phyloP scores from a whole-genome alignment of 1,140 invertebrate genomes.

The Listronotus bonariensis region DNA sequence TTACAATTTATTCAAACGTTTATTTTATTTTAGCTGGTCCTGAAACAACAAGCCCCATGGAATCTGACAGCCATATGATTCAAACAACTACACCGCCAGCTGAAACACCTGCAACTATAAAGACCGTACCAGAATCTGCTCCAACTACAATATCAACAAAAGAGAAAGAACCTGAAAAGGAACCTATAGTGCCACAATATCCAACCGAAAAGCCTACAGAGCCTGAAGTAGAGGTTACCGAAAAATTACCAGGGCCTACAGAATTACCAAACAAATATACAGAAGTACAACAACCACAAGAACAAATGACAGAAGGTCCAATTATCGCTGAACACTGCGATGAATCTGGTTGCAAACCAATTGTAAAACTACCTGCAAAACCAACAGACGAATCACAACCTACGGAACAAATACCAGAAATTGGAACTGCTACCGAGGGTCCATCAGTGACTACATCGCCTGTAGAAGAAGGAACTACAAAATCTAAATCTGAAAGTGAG shows the following conservation, averaged over 20 bases:
- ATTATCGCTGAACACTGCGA: too few species aligned
- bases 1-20: slow-evolving; percentile 1
- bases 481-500: too few species aligned
- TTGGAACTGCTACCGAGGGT: slow-evolving; percentile 1
- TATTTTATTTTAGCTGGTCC: slow-evolving; percentile 39
- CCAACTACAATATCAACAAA: background rate
- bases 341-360: too few species aligned
- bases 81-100: slow-evolving; percentile 40
- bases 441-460: background rate
- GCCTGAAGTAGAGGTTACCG: slow-evolving; percentile 5
- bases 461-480: too few species aligned
- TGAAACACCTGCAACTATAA: background rate
- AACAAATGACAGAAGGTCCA: too few species aligned
- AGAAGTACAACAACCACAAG: too few species aligned
- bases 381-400: background rate
- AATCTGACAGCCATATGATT: slow-evolving; percentile 67
- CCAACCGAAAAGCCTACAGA: background rate
- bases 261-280: too few species aligned
- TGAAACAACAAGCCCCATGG: slow-evolving; percentile 54
- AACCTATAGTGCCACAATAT: background rate
- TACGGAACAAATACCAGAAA: slow-evolving; percentile 24
- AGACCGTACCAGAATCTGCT: background rate
- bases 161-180: slow-evolving; percentile 17
- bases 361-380: background rate
- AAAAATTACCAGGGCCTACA: background rate